Conservation (phyloP, 2,113 vertebrate species). For the Anolis sagrei region DNA sequence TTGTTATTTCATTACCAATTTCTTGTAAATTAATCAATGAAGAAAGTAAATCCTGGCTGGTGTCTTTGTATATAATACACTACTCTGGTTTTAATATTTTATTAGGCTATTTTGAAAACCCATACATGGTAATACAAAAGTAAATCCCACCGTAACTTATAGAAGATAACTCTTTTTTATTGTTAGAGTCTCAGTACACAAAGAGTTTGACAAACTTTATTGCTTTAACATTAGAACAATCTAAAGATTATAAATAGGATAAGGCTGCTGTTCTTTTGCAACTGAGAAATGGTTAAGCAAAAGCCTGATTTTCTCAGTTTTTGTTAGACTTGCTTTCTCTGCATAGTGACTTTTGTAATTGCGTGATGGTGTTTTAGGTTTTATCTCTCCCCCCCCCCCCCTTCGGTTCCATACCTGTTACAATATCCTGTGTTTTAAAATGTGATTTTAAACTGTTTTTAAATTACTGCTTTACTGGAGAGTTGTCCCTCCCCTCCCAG, state of each 20-base stretch:
- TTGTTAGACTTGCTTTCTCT: not conserved
- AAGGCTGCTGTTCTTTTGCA: not conserved
- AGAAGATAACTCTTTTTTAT: too few species aligned
- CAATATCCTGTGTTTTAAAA: too few species aligned
- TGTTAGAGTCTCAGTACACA: not conserved
- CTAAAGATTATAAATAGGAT: not conserved
- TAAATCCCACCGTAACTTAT: not conserved
- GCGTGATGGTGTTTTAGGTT: not conserved
- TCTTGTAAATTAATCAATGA: not conserved
- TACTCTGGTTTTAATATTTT: constrained; percentile 14
- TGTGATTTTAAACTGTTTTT: too few species aligned
- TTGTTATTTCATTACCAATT: too few species aligned
- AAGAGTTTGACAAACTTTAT: not conserved
- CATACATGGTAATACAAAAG: not conserved
- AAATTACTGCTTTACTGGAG: too few species aligned
- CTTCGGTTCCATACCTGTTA: too few species aligned
- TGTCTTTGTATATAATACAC: not conserved
- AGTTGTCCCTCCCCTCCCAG: too few species aligned
- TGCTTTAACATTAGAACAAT: not conserved
- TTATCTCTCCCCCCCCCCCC: too few species aligned
- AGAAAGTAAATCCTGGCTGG: constrained; percentile 6
- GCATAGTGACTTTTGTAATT: not conserved
- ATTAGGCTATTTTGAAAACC: constrained; percentile 12
- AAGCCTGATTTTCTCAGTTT: not conserved
- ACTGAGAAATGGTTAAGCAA: not conserved